Evolutionary conservation across 2,888 invertebrate species (phyloP).

Genomic region (Creontiades dilutus): DNA sequence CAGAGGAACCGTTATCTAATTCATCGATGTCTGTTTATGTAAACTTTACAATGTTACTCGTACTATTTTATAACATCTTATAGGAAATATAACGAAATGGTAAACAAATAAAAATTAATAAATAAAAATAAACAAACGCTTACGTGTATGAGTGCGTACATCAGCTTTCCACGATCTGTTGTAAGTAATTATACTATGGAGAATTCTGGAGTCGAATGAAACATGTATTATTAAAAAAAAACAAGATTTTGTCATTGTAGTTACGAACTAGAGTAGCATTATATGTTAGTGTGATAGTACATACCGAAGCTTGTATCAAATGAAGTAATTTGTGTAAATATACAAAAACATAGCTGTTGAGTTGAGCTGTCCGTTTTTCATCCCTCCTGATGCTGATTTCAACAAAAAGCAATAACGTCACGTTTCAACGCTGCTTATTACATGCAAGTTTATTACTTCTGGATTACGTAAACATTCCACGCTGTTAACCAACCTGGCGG

Average conservation of each 20-base stretch:
- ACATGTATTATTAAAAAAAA: background rate
- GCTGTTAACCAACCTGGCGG: too few relatives aligned
- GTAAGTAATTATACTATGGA: constrained; percentile 62
- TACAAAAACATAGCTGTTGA: constrained; percentile 58
- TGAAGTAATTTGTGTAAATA: constrained; percentile 71
- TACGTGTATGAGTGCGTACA: constrained; percentile 62
- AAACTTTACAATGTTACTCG: background rate
- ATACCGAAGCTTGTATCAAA: constrained; percentile 65
- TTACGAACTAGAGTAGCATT: constrained; percentile 51
- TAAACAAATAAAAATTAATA: background rate
- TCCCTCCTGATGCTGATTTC: too few relatives aligned
- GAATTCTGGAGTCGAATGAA: constrained; percentile 57
- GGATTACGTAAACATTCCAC: too few relatives aligned
- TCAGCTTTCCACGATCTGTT: constrained; percentile 71
- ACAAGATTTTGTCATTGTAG: constrained; percentile 49
- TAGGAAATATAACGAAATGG: constrained; percentile 4
- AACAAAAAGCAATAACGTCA: too few relatives aligned
- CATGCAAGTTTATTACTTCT: too few relatives aligned
- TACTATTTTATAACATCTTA: constrained; percentile 24
- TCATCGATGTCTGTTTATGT: constrained; percentile 4
- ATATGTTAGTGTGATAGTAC: constrained; percentile 64
- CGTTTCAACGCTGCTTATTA: too few relatives aligned
- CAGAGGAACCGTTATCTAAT: background rate
- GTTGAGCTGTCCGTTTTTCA: too few relatives aligned
- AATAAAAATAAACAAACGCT: background rate